Base-by-base conservation (phyloP, 2,797 vertebrate genomes). In the Thamnophis elegans region DNA sequence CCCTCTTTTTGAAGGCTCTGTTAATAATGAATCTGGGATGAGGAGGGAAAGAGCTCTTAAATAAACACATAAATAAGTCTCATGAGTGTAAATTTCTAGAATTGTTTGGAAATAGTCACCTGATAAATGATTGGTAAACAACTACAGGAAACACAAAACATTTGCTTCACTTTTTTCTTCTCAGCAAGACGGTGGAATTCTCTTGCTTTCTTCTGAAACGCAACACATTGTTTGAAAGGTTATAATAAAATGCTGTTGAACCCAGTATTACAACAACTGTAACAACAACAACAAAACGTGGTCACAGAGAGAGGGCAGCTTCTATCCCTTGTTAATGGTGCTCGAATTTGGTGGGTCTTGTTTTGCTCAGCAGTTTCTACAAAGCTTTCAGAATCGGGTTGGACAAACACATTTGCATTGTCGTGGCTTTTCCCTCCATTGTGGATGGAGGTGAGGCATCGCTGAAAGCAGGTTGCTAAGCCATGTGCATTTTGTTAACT, bases 91-190 rank as follows among this genome's bases (percentile, higher is more conserved):
- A 2, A 54, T 86, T 96, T 94, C 97, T 97, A 94, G 96, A 97
- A 97, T 94, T 10, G 87, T 22, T 1, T 92, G 92, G 90, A 95
- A 96, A 94, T 85, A 88, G 89, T 95, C 96, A 86, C 95, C 89
- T 94, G 93, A 95, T 96, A 96, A 97, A 96, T 89, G 90, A 93
- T 95, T 96, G 96, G 94, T 96, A 90, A 98, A 97, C 96, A 95
- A 89, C 93, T 94, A 95, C 93, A 16, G 56, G 87, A 93, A 95
- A 91, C 92, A 94, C 89, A 93, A 97, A 97, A 95, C 89, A 95
- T 96, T 95, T 95, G 95, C 94, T 89, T 95, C 94, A 95, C 93
- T 94, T 94, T 97, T 85, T 55, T 87, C 0, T 55, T 87, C 0
- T n/a, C 92, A 95, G 93, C 93, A 58, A 18, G 6, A 51, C 36